A percentile compares a stretch with the other conserved stretches of the same genome.
phyloP scores from a whole-genome alignment of 2,888 invertebrate species.

The Diadromus collaris region DNA sequence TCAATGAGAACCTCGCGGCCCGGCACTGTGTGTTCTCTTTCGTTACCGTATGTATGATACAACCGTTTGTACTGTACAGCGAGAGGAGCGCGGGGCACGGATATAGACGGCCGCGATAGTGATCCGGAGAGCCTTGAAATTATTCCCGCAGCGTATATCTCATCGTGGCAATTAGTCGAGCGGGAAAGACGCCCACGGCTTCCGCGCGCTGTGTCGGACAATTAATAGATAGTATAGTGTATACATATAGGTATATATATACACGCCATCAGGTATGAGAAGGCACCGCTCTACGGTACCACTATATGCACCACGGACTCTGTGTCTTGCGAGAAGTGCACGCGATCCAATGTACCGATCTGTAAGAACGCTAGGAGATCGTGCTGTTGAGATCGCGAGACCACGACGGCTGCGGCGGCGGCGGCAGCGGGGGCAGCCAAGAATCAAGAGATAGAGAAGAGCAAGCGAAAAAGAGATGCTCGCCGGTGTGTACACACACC shows the following conservation, averaged over 20 bases:
- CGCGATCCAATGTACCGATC: constrained; percentile 62
- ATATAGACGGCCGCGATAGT: constrained; percentile 57
- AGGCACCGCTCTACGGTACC: constrained; percentile 33
- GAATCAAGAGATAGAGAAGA: constrained; percentile 43
- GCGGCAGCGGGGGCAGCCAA: constrained; percentile 29
- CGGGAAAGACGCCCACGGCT: constrained; percentile 76
- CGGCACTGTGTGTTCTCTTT: constrained; percentile 13
- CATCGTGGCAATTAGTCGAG: constrained; percentile 75
- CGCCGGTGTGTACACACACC: constrained; percentile 26
- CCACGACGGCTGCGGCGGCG: constrained; percentile 20
- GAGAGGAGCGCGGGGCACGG: constrained; percentile 42
- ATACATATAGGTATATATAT: constrained; percentile 18
- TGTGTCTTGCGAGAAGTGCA: constrained; percentile 57
- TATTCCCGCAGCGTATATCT: constrained; percentile 71
- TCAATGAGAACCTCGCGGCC: constrained; percentile 40
- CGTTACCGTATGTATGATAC: constrained; percentile 34
- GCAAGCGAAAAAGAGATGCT: constrained; percentile 43
- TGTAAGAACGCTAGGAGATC: constrained; percentile 60
- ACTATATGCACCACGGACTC: constrained; percentile 39
- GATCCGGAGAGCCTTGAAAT: constrained; percentile 66
- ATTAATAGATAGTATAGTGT: constrained; percentile 74
- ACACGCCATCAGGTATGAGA: constrained; percentile 34
- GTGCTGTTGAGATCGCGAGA: constrained; percentile 60
- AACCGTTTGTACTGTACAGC: constrained; percentile 26
- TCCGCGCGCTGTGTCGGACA: constrained; percentile 73